phyloP scores from a whole-genome alignment of 2,888 invertebrate genomes.

The Platycnemis pennipes region DNA sequence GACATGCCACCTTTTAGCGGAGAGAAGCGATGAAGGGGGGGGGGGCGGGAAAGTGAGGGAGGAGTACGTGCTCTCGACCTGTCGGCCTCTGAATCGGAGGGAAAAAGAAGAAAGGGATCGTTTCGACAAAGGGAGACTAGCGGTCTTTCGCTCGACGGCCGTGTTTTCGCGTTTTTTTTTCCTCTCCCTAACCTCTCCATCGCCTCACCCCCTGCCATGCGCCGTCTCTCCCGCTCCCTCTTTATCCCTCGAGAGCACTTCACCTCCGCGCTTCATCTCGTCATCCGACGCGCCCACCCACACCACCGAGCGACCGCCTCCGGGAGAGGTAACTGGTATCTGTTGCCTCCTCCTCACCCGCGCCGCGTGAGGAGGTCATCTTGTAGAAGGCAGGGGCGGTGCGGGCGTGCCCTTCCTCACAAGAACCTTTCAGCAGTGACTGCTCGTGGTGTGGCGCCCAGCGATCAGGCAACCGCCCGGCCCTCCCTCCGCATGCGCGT shows the following conservation, averaged over 20 bases:
- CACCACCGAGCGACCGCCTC: too few relatives aligned
- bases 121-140: constrained; percentile 15
- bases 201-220: neutral
- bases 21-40: neutral
- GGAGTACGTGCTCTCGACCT: constrained; percentile 7
- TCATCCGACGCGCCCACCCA: too few relatives aligned
- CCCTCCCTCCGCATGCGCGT: too few relatives aligned
- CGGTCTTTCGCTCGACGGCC: neutral
- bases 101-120: neutral
- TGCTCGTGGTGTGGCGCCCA: too few relatives aligned
- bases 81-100: constrained; percentile 6
- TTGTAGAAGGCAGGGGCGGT: too few relatives aligned
- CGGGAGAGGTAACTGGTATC: neutral
- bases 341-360: too few relatives aligned
- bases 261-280: too few relatives aligned
- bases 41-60: neutral
- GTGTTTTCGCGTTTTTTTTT: neutral
- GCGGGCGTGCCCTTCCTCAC: too few relatives aligned
- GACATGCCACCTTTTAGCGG: neutral
- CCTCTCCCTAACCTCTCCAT: neutral
- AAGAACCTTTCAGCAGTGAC: too few relatives aligned
- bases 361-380: too few relatives aligned
- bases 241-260: neutral
- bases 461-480: too few relatives aligned
- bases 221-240: neutral